Evolutionary conservation across 2,797 vertebrate species (phyloP).

Genomic region (Xiphophorus birchmanni): DNA sequence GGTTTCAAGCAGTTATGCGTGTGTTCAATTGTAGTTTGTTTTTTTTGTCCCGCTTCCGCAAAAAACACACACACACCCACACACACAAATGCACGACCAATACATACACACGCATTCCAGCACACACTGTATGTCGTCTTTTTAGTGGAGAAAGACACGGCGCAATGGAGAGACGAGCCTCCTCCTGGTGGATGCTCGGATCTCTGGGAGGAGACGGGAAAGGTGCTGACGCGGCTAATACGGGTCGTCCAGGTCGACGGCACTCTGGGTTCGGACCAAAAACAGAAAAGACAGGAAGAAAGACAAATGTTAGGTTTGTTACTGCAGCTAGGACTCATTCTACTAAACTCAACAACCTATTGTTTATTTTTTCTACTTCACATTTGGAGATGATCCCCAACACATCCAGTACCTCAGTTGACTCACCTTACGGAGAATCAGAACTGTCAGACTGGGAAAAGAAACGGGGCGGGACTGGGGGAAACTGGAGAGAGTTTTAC

Average conservation of each 20-base stretch:
- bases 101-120: conserved; percentile 68
- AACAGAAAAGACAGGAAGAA: conserved; percentile 64
- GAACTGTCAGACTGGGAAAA: conserved; percentile 58
- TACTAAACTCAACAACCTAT: not conserved
- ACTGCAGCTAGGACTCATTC: not conserved
- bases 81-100: conserved; percentile 53
- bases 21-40: conserved; percentile 56
- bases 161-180: conserved; percentile 71
- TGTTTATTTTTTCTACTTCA: not conserved
- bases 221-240: conserved; percentile 86
- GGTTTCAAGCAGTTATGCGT: conserved; percentile 64
- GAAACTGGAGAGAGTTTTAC: not conserved
- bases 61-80: conserved; percentile 39
- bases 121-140: conserved; percentile 76
- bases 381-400: conserved; percentile 19
- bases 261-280: conserved; percentile 83
- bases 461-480: conserved; percentile 8
- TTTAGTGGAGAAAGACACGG: conserved; percentile 75
- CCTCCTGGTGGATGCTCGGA: conserved; percentile 57
- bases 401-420: conserved; percentile 56
- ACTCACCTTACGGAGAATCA: conserved; percentile 75
- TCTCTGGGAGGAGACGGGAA: conserved; percentile 65
- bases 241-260: conserved; percentile 97
- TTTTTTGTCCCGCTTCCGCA: conserved; percentile 61
- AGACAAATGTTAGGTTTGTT: conserved; percentile 19